These are phyloP conservation scores for Natator depressus DNA, from an alignment of 2,113 vertebrate species.

Conservation along the genomic window DNA sequence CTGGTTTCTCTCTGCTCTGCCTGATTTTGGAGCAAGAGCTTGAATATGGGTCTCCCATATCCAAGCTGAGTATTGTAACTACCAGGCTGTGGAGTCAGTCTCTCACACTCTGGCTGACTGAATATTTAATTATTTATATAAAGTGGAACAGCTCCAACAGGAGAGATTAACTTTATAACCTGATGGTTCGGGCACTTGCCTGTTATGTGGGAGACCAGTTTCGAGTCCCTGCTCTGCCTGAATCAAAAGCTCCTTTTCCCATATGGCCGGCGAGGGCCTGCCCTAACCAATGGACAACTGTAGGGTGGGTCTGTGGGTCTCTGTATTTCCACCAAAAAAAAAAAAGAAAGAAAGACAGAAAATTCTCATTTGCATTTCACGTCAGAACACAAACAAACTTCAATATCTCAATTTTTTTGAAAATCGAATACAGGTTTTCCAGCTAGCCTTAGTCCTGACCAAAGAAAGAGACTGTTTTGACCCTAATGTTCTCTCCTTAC, in stretches of 20 bases:
- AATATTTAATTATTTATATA: background rate
- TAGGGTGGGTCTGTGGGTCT: background rate
- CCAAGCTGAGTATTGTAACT: background rate
- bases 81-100: too few relatives aligned
- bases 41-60: too few relatives aligned
- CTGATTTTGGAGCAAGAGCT: background rate
- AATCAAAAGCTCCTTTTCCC: background rate
- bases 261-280: background rate
- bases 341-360: too few relatives aligned
- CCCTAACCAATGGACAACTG: background rate
- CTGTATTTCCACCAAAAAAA: background rate
- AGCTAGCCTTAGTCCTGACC: background rate
- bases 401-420: background rate
- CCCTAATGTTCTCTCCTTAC: background rate
- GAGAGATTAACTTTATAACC: background rate
- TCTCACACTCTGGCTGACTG: too few relatives aligned
- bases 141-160: background rate
- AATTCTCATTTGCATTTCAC: too few relatives aligned
- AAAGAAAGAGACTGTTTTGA: background rate
- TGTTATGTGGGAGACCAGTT: background rate
- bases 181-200: background rate
- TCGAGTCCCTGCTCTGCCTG: background rate
- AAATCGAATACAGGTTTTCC: background rate
- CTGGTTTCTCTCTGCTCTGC: background rate
- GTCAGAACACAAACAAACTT: background rate